A percentile compares a stretch with the other conserved stretches of the same genome.
phyloP scores from a whole-genome alignment of 2,797 vertebrate species.

The Petrocephalus schoutedeni region DNA sequence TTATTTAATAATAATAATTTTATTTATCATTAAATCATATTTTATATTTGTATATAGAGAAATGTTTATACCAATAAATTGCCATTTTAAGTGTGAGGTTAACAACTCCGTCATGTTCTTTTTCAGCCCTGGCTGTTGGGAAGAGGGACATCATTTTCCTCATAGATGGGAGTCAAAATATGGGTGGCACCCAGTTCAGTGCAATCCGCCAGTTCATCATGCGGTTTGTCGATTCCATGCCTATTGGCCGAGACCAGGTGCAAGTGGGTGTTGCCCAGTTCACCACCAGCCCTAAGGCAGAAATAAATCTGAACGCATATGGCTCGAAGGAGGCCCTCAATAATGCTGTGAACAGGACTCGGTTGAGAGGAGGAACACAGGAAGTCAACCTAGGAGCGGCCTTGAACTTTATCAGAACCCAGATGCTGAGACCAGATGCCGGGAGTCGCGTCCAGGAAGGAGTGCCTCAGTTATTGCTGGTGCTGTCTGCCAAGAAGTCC shows the following conservation, averaged over 20 bases:
- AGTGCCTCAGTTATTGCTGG: slow-evolving; percentile 76
- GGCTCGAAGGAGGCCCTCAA: slow-evolving; percentile 54
- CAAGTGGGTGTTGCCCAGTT: slow-evolving; percentile 83
- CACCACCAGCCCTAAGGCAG: slow-evolving; percentile 56
- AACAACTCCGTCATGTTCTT: slow-evolving; percentile 28
- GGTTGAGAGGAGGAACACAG: slow-evolving; percentile 51
- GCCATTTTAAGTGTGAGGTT: background rate
- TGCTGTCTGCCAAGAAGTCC: slow-evolving; percentile 80
- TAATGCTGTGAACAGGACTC: slow-evolving; percentile 61
- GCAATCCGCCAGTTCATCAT: slow-evolving; percentile 74
- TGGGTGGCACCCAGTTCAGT: slow-evolving; percentile 64
- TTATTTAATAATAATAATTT: background rate
- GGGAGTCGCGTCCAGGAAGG: slow-evolving; percentile 73
- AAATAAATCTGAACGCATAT: slow-evolving; percentile 77
- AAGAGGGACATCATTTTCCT: slow-evolving; percentile 92
- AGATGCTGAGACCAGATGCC: slow-evolving; percentile 65
- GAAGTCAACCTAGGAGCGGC: slow-evolving; percentile 75
- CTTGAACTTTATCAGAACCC: slow-evolving; percentile 71
- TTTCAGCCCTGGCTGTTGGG: slow-evolving; percentile 76
- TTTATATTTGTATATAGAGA: background rate
- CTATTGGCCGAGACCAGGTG: slow-evolving; percentile 77
- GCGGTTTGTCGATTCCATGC: slow-evolving; percentile 72
- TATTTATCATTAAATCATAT: background rate
- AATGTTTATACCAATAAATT: background rate
- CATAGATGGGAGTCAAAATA: slow-evolving; percentile 73